Evolutionary conservation across 2,797 vertebrate genomes (phyloP).

Genomic region (Salarias fasciatus): DNA sequence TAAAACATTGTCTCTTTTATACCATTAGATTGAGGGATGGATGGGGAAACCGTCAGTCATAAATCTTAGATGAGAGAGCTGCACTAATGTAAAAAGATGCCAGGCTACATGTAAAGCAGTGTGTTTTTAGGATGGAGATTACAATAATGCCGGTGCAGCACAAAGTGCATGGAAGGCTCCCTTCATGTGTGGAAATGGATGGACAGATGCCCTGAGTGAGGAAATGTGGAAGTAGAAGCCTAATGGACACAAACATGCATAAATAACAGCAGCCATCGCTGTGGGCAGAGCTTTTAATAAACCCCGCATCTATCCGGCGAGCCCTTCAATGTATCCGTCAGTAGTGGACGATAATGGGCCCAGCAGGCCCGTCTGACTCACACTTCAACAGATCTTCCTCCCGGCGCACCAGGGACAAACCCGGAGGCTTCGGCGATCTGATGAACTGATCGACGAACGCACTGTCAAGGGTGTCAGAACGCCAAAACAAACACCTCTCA

Average conservation of each 20-base stretch:
- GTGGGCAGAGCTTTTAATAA: conserved; percentile 86
- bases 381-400: conserved; percentile 74
- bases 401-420: conserved; percentile 54
- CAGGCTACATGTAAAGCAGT: conserved; percentile 93
- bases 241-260: conserved; percentile 99
- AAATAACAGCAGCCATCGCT: conserved; percentile 90
- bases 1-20: conserved; percentile 98
- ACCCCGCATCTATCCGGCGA: conserved; percentile 75
- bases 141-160: conserved; percentile 92
- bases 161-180: conserved; percentile 76
- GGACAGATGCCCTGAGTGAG: conserved; percentile 81
- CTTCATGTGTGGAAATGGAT: conserved; percentile 77
- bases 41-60: conserved; percentile 88
- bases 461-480: conserved; percentile 67
- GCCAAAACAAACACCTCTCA: conserved; percentile 66
- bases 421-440: conserved; percentile 63
- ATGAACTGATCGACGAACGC: conserved; percentile 73
- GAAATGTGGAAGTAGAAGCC: conserved; percentile 91
- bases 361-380: conserved; percentile 74
- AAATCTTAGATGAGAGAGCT: conserved; percentile 93
- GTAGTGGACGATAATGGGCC: conserved; percentile 78
- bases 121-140: conserved; percentile 86
- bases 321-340: conserved; percentile 77
- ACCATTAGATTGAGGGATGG: conserved; percentile 91
- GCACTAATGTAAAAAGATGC: conserved; percentile 96